Percentiles rank a stretch among this genome's conserved stretches.
These are phyloP conservation scores for Drosophila jambulina DNA, from an alignment of 1,140 invertebrate genomes.

Conservation along the genomic window DNA sequence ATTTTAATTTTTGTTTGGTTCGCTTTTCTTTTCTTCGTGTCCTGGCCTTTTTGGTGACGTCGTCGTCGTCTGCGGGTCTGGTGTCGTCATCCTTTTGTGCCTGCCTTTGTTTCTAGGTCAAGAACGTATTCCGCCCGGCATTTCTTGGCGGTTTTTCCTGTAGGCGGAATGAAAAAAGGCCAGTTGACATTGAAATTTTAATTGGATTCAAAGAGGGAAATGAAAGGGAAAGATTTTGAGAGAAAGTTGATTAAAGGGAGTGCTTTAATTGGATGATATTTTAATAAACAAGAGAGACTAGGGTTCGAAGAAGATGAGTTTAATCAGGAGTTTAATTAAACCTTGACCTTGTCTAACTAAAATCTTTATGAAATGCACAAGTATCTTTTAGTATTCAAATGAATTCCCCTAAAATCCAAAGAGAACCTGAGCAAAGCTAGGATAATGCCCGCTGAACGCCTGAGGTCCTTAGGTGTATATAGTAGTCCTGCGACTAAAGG, in stretches of 20 bases:
- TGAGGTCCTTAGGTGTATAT: slow-evolving; percentile 6
- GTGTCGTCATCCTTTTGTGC: slow-evolving; percentile 74
- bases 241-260: neutral
- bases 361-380: neutral
- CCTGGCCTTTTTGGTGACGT: slow-evolving; percentile 71
- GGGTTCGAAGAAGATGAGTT: neutral
- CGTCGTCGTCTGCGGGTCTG: slow-evolving; percentile 46
- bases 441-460: neutral
- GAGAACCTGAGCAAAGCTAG: neutral
- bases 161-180: neutral
- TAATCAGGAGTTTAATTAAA: neutral
- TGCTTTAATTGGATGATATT: neutral
- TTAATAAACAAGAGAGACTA: too few relatives aligned
- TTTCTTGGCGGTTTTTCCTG: slow-evolving; percentile 35
- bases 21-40: slow-evolving; percentile 62
- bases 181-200: slow-evolving; percentile 61
- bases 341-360: neutral
- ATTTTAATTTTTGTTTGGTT: slow-evolving; percentile 84
- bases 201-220: slow-evolving; percentile 23
- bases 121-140: slow-evolving; percentile 69
- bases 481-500: neutral
- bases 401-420: neutral
- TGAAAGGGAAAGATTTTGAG: neutral
- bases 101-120: slow-evolving; percentile 83
- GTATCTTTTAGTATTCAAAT: too few relatives aligned